Conservation (phyloP, 2,797 vertebrate genomes). For the Triplophysa bombifrons region DNA sequence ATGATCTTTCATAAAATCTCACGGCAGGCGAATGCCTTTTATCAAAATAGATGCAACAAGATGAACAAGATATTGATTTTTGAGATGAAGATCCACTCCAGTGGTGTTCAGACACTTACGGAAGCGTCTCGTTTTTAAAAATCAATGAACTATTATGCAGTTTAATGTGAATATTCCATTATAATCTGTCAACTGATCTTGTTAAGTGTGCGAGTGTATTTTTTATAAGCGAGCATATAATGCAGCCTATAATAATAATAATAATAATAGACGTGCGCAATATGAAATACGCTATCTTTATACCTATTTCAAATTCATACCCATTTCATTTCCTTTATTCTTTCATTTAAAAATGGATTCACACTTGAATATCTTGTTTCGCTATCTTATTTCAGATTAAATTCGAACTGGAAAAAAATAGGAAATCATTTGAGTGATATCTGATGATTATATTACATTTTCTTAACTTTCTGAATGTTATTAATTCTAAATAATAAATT, state of each 20-base stretch:
- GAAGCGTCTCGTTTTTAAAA: background rate
- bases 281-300: too few relatives aligned
- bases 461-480: too few relatives aligned
- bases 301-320: too few relatives aligned
- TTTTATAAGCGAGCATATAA: background rate
- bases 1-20: conserved; percentile 13
- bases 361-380: too few relatives aligned
- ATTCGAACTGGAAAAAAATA: too few relatives aligned
- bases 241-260: background rate
- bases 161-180: conserved; percentile 26
- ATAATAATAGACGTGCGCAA: too few relatives aligned
- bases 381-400: too few relatives aligned
- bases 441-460: too few relatives aligned
- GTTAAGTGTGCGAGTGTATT: conserved; percentile 4
- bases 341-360: too few relatives aligned
- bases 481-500: too few relatives aligned
- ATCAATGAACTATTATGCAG: conserved; percentile 27
- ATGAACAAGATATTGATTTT: conserved; percentile 17
- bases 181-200: conserved; percentile 4
- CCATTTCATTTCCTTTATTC: too few relatives aligned
- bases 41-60: background rate
- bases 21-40: background rate
- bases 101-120: conserved; percentile 1
- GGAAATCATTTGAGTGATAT: too few relatives aligned
- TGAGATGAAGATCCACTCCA: background rate